Percentiles rank a stretch among this genome's conserved stretches.
These are phyloP conservation scores for Eustalomyia histrio DNA, from an alignment of 2,888 invertebrate species.

Conservation along the genomic window DNA sequence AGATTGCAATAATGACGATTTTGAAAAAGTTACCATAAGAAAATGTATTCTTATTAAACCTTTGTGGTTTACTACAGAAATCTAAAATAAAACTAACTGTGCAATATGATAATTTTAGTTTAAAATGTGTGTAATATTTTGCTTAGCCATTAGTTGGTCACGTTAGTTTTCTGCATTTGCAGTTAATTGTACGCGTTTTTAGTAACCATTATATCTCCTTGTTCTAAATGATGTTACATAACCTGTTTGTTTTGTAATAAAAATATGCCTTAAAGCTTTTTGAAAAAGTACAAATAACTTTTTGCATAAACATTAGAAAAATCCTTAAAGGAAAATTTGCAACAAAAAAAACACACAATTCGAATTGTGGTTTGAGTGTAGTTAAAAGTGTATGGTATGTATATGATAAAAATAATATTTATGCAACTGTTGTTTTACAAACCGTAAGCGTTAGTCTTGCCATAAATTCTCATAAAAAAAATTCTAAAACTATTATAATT, in stretches of 20 bases:
- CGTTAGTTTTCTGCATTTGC: too few relatives aligned
- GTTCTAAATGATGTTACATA: background rate
- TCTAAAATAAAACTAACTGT: too few relatives aligned
- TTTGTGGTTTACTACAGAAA: too few relatives aligned
- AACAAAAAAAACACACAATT: slow-evolving; percentile 27
- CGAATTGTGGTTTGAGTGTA: background rate
- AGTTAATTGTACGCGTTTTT: too few relatives aligned
- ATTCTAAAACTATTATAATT: slow-evolving; percentile 34
- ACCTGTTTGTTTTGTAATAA: slow-evolving; percentile 15
- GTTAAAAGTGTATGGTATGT: background rate
- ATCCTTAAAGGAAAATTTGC: slow-evolving; percentile 26
- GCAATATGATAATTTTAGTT: too few relatives aligned
- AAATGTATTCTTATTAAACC: too few relatives aligned
- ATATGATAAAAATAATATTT: slow-evolving; percentile 58
- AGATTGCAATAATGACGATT: slow-evolving; percentile 27
- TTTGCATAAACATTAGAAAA: slow-evolving; percentile 43
- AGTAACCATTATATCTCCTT: background rate
- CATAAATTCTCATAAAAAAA: slow-evolving; percentile 13
- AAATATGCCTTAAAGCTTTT: slow-evolving; percentile 42
- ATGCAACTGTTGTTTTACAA: slow-evolving; percentile 42
- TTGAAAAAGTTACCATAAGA: too few relatives aligned
- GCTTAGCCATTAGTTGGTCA: too few relatives aligned
- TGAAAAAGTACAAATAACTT: slow-evolving; percentile 31
- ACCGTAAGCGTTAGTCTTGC: slow-evolving; percentile 12
- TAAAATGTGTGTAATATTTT: too few relatives aligned